Evolutionary conservation across 2,888 invertebrate genomes (phyloP).

Genomic region (Eurytoma adleriae): DNA sequence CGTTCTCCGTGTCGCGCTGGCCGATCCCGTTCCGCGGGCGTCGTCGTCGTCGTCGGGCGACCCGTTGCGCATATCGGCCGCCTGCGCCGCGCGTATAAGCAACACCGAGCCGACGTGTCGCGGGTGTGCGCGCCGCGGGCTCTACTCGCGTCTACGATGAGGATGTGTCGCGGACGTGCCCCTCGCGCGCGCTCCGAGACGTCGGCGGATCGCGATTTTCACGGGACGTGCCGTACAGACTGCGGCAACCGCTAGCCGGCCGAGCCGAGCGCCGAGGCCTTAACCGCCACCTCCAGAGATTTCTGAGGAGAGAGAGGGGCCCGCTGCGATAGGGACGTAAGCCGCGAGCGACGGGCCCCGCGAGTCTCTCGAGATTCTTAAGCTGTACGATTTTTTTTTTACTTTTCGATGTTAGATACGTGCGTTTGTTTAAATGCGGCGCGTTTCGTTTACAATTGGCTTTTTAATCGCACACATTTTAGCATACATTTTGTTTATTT

Average conservation of each 20-base stretch:
- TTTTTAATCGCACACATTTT: too few species aligned
- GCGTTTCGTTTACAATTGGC: not conserved
- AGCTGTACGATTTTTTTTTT: not conserved
- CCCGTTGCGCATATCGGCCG: constrained; percentile 5
- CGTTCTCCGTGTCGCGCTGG: constrained; percentile 7
- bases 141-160: not conserved
- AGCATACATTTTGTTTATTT: too few species aligned
- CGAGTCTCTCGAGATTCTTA: not conserved
- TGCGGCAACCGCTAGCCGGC: constrained; percentile 35
- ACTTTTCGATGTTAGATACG: not conserved
- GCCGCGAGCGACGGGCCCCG: not conserved
- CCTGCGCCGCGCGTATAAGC: not conserved
- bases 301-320: constrained; percentile 11
- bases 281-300: constrained; percentile 46
- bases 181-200: constrained; percentile 61
- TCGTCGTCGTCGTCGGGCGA: constrained; percentile 9
- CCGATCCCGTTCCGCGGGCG: constrained; percentile 18
- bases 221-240: constrained; percentile 52
- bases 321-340: constrained; percentile 18
- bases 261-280: constrained; percentile 39
- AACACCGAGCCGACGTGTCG: not conserved
- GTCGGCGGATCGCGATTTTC: constrained; percentile 73
- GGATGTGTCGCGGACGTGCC: not conserved
- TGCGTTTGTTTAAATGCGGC: not conserved
- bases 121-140: constrained; percentile 28